Conservation (phyloP, 2,888 invertebrate species). For the Philereme vetulata region DNA sequence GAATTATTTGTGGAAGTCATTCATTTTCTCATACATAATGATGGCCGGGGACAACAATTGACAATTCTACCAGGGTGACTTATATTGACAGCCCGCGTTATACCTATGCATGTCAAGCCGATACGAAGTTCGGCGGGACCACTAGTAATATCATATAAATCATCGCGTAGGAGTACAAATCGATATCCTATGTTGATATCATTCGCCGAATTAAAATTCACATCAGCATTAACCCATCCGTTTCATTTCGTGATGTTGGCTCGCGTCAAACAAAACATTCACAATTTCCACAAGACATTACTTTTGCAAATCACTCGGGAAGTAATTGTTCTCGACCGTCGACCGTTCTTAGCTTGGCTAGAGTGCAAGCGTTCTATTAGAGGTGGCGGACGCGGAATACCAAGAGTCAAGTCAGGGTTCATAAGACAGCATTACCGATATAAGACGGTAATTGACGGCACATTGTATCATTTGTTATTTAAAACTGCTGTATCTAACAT, state of each 20-base stretch:
- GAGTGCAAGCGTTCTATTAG: slow-evolving; percentile 3
- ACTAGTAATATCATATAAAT: slow-evolving; percentile 17
- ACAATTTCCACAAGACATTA: slow-evolving; percentile 28
- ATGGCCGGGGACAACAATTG: too few species aligned
- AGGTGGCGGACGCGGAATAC: neutral
- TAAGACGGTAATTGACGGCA: too few species aligned
- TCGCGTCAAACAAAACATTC: slow-evolving; percentile 27
- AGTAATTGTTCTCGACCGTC: slow-evolving; percentile 33
- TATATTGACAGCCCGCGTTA: too few species aligned
- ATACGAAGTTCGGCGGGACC: too few species aligned
- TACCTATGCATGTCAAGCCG: too few species aligned
- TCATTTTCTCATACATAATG: too few species aligned
- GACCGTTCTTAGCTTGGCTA: slow-evolving; percentile 20
- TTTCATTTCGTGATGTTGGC: slow-evolving; percentile 26
- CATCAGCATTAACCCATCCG: slow-evolving; percentile 22
- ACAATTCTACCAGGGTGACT: too few species aligned
- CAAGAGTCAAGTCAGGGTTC: too few species aligned
- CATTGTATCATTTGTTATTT: too few species aligned
- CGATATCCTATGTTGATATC: slow-evolving; percentile 28
- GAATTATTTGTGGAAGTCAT: too few species aligned
- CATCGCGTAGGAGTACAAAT: slow-evolving; percentile 22
- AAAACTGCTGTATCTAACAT: too few species aligned
- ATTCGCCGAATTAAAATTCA: slow-evolving; percentile 29
- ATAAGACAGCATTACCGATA: too few species aligned
- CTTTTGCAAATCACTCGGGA: slow-evolving; percentile 31